These are phyloP conservation scores for Lota lota DNA, from an alignment of 2,113 vertebrate genomes.

Conservation along the genomic window DNA sequence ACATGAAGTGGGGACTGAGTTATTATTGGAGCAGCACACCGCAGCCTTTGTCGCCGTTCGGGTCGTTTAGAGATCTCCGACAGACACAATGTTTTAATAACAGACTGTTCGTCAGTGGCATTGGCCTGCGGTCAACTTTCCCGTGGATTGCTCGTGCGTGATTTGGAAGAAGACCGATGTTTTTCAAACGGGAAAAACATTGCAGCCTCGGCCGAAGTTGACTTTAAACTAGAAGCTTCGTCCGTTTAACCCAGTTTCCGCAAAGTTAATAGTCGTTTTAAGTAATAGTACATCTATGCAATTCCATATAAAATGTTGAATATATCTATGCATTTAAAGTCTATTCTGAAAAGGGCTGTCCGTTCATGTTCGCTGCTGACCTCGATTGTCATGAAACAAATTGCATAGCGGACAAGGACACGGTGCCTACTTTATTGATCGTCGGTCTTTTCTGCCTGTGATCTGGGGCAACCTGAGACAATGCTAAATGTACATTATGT, in stretches of 20 bases:
- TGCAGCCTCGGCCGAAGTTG: too few relatives aligned
- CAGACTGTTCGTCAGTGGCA: not conserved
- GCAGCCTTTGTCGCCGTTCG: slow-evolving; percentile 1
- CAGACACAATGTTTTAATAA: too few relatives aligned
- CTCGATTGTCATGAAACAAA: not conserved
- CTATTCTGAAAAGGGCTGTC: slow-evolving; percentile 5
- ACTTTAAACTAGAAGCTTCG: too few relatives aligned
- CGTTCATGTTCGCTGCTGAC: not conserved
- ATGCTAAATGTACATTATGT: slow-evolving; percentile 1
- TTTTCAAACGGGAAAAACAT: not conserved
- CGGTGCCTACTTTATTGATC: not conserved
- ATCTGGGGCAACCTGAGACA: not conserved
- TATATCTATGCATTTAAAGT: not conserved
- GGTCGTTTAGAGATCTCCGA: not conserved
- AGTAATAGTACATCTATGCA: slow-evolving; percentile 3
- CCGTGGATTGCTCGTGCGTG: slow-evolving; percentile 17
- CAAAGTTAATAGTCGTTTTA: too few relatives aligned
- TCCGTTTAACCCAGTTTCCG: not conserved
- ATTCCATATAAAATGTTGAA: not conserved
- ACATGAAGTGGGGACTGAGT: not conserved
- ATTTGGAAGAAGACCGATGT: slow-evolving; percentile 12
- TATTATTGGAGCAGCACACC: not conserved
- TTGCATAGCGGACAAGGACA: slow-evolving; percentile 1
- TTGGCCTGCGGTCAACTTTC: slow-evolving; percentile 20
- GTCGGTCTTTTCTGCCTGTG: not conserved